phyloP scores from a whole-genome alignment of 1,140 invertebrate species.

The Kradibia gibbosae region DNA sequence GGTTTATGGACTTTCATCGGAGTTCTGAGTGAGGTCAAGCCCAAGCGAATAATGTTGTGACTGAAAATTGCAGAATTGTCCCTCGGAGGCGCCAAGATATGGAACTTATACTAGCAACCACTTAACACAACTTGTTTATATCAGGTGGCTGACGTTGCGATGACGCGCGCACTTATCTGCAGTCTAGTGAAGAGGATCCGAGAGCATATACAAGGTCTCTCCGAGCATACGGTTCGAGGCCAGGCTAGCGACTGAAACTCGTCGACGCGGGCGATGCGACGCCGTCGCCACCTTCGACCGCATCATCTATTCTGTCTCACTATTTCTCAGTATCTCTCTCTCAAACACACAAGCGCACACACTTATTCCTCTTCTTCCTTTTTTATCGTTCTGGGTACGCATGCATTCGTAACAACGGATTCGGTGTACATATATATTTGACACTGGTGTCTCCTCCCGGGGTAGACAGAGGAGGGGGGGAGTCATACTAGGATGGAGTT shows the following conservation, averaged over 20 bases:
- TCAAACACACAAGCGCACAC: constrained; percentile 52
- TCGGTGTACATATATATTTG: too few relatives aligned
- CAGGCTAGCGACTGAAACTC: constrained; percentile 68
- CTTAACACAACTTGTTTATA: not conserved
- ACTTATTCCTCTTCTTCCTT: not conserved
- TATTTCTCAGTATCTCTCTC: not conserved
- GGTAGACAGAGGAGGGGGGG: too few relatives aligned
- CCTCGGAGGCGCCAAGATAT: too few relatives aligned
- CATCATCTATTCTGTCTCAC: constrained; percentile 10
- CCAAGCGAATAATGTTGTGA: too few relatives aligned
- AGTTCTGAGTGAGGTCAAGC: too few relatives aligned
- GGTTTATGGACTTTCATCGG: too few relatives aligned
- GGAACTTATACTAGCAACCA: not conserved
- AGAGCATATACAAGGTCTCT: too few relatives aligned
- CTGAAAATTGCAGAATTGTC: too few relatives aligned
- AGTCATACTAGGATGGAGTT: too few relatives aligned
- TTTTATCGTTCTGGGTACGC: not conserved
- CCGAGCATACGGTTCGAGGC: constrained; percentile 62
- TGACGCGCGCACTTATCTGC: not conserved
- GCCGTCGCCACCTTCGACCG: constrained; percentile 69
- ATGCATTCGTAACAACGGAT: not conserved
- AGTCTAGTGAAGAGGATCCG: not conserved
- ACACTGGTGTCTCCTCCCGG: too few relatives aligned
- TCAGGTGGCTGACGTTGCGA: not conserved
- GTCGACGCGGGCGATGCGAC: constrained; percentile 66